Percentiles rank a stretch among this genome's conserved stretches.
Evolutionary conservation across 2,113 vertebrate genomes (phyloP).

Genomic region (Heterotis niloticus): DNA sequence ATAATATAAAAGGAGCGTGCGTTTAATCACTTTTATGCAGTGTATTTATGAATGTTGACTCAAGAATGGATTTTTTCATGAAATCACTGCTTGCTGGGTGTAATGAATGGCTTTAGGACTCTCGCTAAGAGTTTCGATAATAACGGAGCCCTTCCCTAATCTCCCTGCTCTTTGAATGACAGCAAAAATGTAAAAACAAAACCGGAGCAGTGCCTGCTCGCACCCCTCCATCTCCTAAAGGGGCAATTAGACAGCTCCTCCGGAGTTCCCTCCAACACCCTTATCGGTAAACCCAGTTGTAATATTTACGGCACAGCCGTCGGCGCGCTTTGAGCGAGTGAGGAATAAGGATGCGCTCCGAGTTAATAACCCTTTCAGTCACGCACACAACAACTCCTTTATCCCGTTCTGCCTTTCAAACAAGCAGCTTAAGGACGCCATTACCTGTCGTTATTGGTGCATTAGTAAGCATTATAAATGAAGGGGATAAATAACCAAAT

Average conservation of each 20-base stretch:
- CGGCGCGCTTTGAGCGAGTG: conserved; percentile 3
- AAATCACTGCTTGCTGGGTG: not conserved
- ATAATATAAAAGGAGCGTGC: too few species aligned
- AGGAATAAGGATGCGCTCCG: conserved; percentile 8
- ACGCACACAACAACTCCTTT: not conserved
- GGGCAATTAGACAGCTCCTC: conserved; percentile 19
- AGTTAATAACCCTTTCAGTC: conserved; percentile 29
- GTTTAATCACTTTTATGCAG: not conserved
- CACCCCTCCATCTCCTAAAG: conserved; percentile 8
- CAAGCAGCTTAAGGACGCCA: conserved; percentile 20
- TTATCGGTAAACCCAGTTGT: conserved; percentile 16
- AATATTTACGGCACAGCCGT: conserved; percentile 10
- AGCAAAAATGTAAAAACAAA: conserved; percentile 12
- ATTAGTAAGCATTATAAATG: conserved; percentile 26
- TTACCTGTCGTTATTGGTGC: conserved; percentile 23
- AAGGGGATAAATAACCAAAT: conserved; percentile 20
- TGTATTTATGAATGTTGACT: conserved; percentile 1
- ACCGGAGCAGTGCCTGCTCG: not conserved
- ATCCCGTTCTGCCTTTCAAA: conserved; percentile 25
- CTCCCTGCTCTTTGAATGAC: not conserved
- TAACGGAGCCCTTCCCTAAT: not conserved
- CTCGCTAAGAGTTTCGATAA: not conserved
- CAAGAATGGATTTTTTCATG: not conserved
- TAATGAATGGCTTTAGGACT: not conserved
- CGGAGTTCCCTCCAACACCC: not conserved